These are phyloP conservation scores for Dioctria rufipes DNA, from an alignment of 2,888 invertebrate species.

Conservation along the genomic window DNA sequence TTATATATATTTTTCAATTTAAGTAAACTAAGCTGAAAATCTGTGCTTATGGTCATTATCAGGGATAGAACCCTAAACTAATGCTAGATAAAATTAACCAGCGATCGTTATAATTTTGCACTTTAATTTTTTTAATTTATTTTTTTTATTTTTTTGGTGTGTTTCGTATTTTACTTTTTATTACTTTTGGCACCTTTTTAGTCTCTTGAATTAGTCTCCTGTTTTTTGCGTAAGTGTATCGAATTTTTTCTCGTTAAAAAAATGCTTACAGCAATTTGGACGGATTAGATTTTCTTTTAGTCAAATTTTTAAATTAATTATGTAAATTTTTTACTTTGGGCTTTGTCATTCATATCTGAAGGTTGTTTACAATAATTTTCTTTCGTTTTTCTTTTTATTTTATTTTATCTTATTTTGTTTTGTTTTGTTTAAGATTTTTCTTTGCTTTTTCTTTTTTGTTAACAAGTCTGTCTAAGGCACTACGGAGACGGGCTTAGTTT, in stretches of 20 bases:
- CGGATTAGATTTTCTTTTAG: conserved; percentile 3
- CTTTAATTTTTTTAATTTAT: neutral
- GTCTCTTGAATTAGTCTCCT: neutral
- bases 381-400: neutral
- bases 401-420: conserved; percentile 1
- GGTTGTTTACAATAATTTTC: neutral
- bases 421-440: neutral
- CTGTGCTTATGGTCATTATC: too few relatives aligned
- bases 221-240: neutral
- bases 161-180: neutral
- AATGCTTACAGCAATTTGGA: conserved; percentile 2
- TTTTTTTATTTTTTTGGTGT: neutral
- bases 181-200: conserved; percentile 1
- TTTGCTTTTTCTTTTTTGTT: conserved; percentile 6
- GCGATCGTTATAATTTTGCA: too few relatives aligned
- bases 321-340: neutral
- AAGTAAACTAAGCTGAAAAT: too few relatives aligned
- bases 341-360: neutral
- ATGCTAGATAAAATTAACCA: too few relatives aligned
- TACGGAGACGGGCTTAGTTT: conserved; percentile 33
- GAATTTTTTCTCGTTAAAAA: neutral
- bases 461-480: conserved; percentile 27
- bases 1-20: too few relatives aligned
- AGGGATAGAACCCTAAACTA: too few relatives aligned
- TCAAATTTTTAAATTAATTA: conserved; percentile 3